These are phyloP conservation scores for Cyprinus carpio DNA, from an alignment of 2,113 vertebrate species.

Conservation along the genomic window DNA sequence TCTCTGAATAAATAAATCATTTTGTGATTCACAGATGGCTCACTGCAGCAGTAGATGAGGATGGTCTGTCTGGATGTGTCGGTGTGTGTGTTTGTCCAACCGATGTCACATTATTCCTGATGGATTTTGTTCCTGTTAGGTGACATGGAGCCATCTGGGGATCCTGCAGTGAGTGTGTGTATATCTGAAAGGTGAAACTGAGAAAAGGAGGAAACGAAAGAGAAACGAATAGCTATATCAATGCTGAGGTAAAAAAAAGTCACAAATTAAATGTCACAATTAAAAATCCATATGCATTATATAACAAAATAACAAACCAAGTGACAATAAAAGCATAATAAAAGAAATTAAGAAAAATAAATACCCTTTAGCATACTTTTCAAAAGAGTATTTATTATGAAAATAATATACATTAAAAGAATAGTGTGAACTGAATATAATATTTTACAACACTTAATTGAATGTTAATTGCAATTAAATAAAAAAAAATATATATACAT, in stretches of 20 bases:
- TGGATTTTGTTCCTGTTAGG: conserved; percentile 54
- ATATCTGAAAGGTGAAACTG: conserved; percentile 20
- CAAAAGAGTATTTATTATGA: not conserved
- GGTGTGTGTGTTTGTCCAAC: conserved; percentile 46
- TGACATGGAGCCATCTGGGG: conserved; percentile 56
- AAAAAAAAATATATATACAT: no score
- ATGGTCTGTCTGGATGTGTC: conserved; percentile 42
- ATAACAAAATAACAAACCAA: not conserved
- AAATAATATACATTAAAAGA: not conserved
- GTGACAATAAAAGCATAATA: not conserved
- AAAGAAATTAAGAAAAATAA: not conserved
- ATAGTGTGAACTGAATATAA: not conserved
- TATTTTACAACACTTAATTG: not conserved
- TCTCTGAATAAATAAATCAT: conserved; percentile 57
- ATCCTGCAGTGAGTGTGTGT: conserved; percentile 8
- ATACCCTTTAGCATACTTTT: not conserved
- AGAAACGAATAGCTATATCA: not conserved
- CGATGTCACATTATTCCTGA: conserved; percentile 58
- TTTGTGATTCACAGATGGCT: conserved; percentile 56
- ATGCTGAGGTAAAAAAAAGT: not conserved
- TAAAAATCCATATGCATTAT: not conserved
- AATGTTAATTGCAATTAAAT: not conserved
- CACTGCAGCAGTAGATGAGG: conserved; percentile 46
- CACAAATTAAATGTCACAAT: not conserved
- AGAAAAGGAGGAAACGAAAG: not conserved